Conservation (phyloP, 2,888 invertebrate species). For the Epinotia ramella region DNA sequence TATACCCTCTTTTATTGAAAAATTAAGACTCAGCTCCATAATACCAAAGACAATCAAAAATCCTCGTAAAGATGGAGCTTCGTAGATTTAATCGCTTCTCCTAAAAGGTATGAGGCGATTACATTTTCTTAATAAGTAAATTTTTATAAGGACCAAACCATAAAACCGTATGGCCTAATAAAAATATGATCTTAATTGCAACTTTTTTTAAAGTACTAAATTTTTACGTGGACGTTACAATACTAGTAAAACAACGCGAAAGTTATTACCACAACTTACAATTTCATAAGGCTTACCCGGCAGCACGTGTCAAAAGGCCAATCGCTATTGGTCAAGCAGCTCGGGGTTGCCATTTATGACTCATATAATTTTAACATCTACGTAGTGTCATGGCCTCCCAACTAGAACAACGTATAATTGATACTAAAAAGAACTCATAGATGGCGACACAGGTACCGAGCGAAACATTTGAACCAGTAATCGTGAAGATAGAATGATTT, state of each 20-base stretch:
- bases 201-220: neutral
- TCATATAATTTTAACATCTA: no score
- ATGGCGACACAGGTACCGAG: no score
- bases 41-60: neutral
- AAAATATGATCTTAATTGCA: neutral
- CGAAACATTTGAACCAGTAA: no score
- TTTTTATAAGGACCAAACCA: constrained; percentile 14
- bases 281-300: no score
- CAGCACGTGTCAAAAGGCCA: no score
- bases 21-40: neutral
- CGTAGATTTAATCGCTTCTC: neutral
- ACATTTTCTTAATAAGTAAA: constrained; percentile 19
- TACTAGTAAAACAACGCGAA: neutral
- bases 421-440: no score
- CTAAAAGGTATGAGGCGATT: constrained; percentile 7
- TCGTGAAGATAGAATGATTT: no score
- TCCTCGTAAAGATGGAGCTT: neutral
- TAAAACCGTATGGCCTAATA: constrained; percentile 15
- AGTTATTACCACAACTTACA: neutral
- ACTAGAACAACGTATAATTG: no score
- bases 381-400: no score
- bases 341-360: no score
- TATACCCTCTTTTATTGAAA: neutral
- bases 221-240: neutral
- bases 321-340: no score